A percentile compares a stretch with the other conserved stretches of the same genome.
These are phyloP conservation scores for Plebejus melissa DNA, from an alignment of 2,888 invertebrate species.

Conservation along the genomic window DNA sequence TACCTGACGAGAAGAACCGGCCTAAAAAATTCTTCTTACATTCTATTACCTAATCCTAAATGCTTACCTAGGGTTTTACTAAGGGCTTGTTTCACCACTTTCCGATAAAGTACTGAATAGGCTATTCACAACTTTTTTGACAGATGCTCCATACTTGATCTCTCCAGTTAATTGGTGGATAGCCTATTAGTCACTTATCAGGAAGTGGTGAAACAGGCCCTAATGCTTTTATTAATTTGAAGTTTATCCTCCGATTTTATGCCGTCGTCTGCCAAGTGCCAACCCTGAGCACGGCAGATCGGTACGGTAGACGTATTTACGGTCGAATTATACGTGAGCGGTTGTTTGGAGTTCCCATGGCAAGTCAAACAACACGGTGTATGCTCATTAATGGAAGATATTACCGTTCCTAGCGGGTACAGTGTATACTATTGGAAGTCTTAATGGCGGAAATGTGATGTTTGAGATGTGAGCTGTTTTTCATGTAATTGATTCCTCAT, in stretches of 20 bases:
- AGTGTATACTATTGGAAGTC: background rate
- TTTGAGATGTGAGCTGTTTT: conserved; percentile 19
- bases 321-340: conserved; percentile 45
- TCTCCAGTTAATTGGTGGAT: too few species aligned
- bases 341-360: conserved; percentile 60
- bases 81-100: too few species aligned
- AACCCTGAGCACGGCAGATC: conserved; percentile 39
- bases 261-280: background rate
- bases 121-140: too few species aligned
- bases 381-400: conserved; percentile 32
- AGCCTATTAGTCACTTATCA: too few species aligned
- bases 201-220: too few species aligned
- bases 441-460: conserved; percentile 42
- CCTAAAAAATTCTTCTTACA: background rate
- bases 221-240: too few species aligned
- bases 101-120: too few species aligned
- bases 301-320: conserved; percentile 53
- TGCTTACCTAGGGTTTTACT: too few species aligned
- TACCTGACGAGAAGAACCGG: too few species aligned
- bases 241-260: background rate
- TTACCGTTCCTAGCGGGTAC: conserved; percentile 11
- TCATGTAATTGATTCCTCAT: too few species aligned
- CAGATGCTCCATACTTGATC: too few species aligned
- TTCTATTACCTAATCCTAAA: too few species aligned
- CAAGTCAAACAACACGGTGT: conserved; percentile 43